Conservation (phyloP, 2,797 vertebrate genomes). For the Acrocephalus scirpaceus region DNA sequence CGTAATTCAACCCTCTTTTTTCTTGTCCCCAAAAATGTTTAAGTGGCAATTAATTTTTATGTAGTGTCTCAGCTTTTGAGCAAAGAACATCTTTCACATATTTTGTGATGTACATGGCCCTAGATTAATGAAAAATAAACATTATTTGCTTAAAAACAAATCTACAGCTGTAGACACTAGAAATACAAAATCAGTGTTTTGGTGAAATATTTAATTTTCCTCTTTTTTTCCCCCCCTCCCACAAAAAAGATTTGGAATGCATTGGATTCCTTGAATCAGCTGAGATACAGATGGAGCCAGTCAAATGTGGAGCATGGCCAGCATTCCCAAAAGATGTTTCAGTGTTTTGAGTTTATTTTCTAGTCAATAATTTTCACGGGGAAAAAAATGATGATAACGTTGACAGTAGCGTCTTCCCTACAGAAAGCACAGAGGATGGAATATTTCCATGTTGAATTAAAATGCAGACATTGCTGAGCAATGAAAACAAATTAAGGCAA, state of each 20-base stretch:
- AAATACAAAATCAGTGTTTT: background rate
- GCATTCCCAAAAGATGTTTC: background rate
- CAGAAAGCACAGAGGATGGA: background rate
- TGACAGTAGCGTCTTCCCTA: background rate
- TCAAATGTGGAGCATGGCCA: constrained; percentile 5
- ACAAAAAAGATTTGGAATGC: background rate
- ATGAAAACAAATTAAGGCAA: constrained; percentile 46
- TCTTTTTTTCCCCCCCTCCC: fast-evolving
- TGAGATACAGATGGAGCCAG: constrained; percentile 15
- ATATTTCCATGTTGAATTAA: constrained; percentile 29
- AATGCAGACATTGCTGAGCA: constrained; percentile 41
- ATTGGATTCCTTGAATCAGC: background rate
- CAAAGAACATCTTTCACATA: background rate
- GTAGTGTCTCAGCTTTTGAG: background rate
- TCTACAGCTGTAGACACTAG: background rate
- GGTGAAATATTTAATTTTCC: background rate
- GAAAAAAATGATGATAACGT: fast-evolving
- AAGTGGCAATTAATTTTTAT: background rate
- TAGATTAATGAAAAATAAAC: background rate
- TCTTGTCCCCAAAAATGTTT: background rate
- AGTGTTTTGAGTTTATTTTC: constrained; percentile 24
- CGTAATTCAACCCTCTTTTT: background rate
- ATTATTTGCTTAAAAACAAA: background rate
- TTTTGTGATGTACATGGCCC: background rate
- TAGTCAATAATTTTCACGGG: background rate